Base-by-base conservation (phyloP, 1,140 invertebrate genomes). In the Drosophila takahashii region DNA sequence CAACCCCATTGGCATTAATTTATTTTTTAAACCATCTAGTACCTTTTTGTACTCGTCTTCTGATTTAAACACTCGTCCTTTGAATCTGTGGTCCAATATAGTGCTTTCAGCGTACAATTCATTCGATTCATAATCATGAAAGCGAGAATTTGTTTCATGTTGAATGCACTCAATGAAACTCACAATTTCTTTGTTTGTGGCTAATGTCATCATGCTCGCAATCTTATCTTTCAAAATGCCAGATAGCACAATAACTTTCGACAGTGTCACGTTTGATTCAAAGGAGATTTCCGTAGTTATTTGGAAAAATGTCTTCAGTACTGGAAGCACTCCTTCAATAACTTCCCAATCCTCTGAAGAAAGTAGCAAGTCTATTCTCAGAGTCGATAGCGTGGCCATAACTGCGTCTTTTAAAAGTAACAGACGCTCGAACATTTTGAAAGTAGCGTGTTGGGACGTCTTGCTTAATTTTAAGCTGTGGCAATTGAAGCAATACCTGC, bases 341-440 rank as follows among this genome's bases (percentile, higher is more conserved):
- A 27, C 26, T 27, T 27, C 26, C 26, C 26, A 27, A 27, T 3
- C 26, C 26, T 27, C 26, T 27, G 26, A 27, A 27, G 26, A 27
- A 27, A 29, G 29, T 36, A 13, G 36, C 11, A 37, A 13, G 9
- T 13, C 36, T 11, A 37, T 37, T 4, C 36, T 11, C 11, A 37
- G 36, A 13, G 1, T 37, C 36, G 36, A 37, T 37, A 37, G 11
- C 36, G 36, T 37, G 36, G 36, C 11, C 36, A 37, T 37, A 37
- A 37, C 36, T 37, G 36, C 36, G 10, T 37, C 8, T 37, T 37
- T 51, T 51, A 51, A 51, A 36, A 51, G 32, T 18, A n/a, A 11
- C 6, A 62, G 39, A 7, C 59, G 37, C 37, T 52, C 37, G 10
- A 62, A 53, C 59, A 62, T 45, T 52, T 53, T 62, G 3, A 36